Conservation (phyloP, 2,888 invertebrate species). For the Drosophila barbarae region DNA sequence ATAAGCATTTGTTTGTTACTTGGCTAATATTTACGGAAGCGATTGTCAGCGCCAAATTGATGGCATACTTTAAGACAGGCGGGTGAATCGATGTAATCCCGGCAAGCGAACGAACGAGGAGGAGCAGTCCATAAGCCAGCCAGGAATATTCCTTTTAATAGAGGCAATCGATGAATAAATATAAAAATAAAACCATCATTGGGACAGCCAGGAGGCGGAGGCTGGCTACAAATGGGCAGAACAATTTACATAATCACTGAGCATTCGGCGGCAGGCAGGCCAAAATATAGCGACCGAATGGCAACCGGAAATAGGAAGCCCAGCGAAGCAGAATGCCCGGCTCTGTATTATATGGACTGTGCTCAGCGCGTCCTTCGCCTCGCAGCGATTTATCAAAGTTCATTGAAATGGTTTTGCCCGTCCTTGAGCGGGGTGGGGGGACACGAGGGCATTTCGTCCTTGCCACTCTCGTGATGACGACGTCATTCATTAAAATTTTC, state of each 20-base stretch:
- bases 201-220: slow-evolving; percentile 23
- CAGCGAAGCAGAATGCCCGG: slow-evolving; percentile 50
- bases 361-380: slow-evolving; percentile 37
- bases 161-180: slow-evolving; percentile 42
- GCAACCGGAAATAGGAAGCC: slow-evolving; percentile 63
- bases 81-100: background rate
- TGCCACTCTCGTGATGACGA: slow-evolving; percentile 52
- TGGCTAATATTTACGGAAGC: slow-evolving; percentile 21
- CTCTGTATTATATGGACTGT: slow-evolving; percentile 35
- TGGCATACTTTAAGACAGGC: slow-evolving; percentile 26
- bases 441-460: slow-evolving; percentile 23
- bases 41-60: slow-evolving; percentile 15
- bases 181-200: slow-evolving; percentile 31
- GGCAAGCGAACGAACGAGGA: background rate
- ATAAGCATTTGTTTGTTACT: slow-evolving; percentile 10
- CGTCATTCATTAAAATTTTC: slow-evolving; percentile 72
- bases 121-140: slow-evolving; percentile 10
- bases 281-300: slow-evolving; percentile 63
- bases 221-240: slow-evolving; percentile 32
- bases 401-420: slow-evolving; percentile 63
- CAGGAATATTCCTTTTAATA: slow-evolving; percentile 38
- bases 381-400: slow-evolving; percentile 69
- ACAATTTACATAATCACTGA: slow-evolving; percentile 62
- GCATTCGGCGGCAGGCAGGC: slow-evolving; percentile 40
- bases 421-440: slow-evolving; percentile 21